phyloP scores from a whole-genome alignment of 2,888 invertebrate species.

The Scaptomyza caliginosa region DNA sequence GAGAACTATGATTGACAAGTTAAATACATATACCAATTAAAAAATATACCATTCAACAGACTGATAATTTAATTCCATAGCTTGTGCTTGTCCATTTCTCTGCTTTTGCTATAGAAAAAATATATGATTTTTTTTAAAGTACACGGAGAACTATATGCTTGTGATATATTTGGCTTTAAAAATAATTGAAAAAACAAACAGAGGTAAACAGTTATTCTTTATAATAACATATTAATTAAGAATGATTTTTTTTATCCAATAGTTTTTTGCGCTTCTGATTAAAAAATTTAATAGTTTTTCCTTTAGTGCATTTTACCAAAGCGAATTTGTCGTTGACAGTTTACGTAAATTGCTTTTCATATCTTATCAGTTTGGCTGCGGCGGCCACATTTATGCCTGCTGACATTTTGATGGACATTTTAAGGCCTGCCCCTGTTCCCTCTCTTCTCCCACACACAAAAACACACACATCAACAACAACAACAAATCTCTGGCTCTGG shows the following conservation, averaged over 20 bases:
- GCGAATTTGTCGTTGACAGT: slow-evolving; percentile 73
- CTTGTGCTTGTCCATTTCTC: slow-evolving; percentile 1
- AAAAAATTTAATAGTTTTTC: not conserved
- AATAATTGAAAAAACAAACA: not conserved
- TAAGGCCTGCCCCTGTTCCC: slow-evolving; percentile 38
- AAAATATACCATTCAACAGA: not conserved
- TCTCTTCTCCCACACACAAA: not conserved
- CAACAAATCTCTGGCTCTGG: not conserved
- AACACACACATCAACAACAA: too few species aligned
- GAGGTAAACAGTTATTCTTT: too few species aligned
- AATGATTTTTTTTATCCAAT: too few species aligned
- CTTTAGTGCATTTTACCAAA: slow-evolving; percentile 20
- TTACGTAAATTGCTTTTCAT: slow-evolving; percentile 75
- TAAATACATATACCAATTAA: slow-evolving; percentile 14
- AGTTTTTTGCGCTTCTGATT: not conserved
- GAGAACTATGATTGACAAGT: slow-evolving; percentile 21
- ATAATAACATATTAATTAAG: too few species aligned
- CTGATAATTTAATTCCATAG: slow-evolving; percentile 44
- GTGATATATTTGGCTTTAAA: not conserved
- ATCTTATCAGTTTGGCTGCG: slow-evolving; percentile 59
- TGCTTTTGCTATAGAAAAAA: not conserved
- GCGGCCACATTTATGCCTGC: slow-evolving; percentile 56
- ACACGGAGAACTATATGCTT: not conserved
- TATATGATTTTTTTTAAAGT: not conserved
- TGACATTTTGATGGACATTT: slow-evolving; percentile 71